phyloP scores from a whole-genome alignment of 1,140 invertebrate species.

The Micrasema minimum region DNA sequence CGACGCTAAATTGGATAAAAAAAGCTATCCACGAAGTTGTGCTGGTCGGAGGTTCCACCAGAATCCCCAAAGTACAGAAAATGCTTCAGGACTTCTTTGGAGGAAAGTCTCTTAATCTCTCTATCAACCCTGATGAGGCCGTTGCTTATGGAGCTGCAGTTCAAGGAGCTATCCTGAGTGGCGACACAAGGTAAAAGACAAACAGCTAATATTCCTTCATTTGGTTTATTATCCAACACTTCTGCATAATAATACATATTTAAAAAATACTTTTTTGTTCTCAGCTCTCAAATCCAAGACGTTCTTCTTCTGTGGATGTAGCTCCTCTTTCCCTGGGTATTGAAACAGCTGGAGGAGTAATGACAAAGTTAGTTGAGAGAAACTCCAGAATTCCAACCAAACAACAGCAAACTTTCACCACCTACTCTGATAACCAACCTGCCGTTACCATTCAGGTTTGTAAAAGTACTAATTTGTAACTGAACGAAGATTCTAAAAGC shows the following conservation, averaged over 20 bases:
- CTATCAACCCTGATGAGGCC: constrained; percentile 84
- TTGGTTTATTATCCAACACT: background rate
- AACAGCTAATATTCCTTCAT: background rate
- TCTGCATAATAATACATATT: too few relatives aligned
- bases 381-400: constrained; percentile 78
- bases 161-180: constrained; percentile 80
- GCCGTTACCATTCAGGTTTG: constrained; percentile 80
- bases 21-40: constrained; percentile 73
- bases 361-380: constrained; percentile 74
- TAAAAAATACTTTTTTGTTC: too few relatives aligned
- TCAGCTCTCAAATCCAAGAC: constrained; percentile 79
- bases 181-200: constrained; percentile 64
- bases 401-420: constrained; percentile 74
- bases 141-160: constrained; percentile 79
- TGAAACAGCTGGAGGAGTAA: constrained; percentile 76
- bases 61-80: constrained; percentile 76
- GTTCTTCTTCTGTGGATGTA: constrained; percentile 79
- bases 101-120: constrained; percentile 75
- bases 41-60: constrained; percentile 73
- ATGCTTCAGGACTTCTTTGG: constrained; percentile 74
- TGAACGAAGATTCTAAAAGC: too few relatives aligned
- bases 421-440: constrained; percentile 76
- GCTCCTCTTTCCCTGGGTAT: constrained; percentile 78
- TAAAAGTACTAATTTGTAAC: background rate
- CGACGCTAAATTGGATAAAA: constrained; percentile 83